Base-by-base conservation (phyloP, 2,797 vertebrate species). In the Enteromius anoplus region DNA sequence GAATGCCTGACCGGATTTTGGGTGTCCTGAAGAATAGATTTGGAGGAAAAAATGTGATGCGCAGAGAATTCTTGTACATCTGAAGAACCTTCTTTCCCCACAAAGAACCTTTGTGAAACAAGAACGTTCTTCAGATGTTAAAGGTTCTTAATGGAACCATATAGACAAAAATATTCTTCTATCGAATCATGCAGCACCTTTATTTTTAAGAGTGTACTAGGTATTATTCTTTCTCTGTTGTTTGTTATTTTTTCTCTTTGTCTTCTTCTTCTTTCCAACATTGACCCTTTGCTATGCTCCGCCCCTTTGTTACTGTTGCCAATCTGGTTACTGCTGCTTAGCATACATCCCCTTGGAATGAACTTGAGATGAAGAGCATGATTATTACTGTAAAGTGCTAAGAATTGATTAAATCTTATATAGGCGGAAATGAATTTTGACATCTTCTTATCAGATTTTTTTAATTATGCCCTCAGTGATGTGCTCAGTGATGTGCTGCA, bases 1-100 rank as follows among this genome's bases (percentile, higher is more conserved):
- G 80, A 66, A 72, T 55, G 47, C 23, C 23, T 64, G 53, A 29
- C 60, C 73, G 37, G 47, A 53, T 73, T 58, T 34, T 75, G 10
- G 53, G 68, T 65, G 29, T 55, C 51, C n/a, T 73, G 68, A 40
- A 51, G 34, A 64, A 72, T 45, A 42, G 64, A 37, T 76, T 19
- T 37, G 45, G 68, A 45, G 55, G 3, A 2, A 55, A 15, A 37
- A 19, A 64, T 76, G 34, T 42, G 51, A 42, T 55, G 29, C 17
- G 23, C 23, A 69, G 37, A 51, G 37, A 64, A 64, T 49, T 64
- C 60, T 26, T 26, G 26, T 26, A 26, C 26, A 26, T 26, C 26
- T 26, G 26, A 26, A 26, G 26, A 26, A 26, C 26, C 26, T 26
- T 26, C 26, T 26, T 26, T 26, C 26, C 26, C 26, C 26, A 40